Evolutionary conservation across 2,888 invertebrate species (phyloP).

Genomic region (Allophyes oxyacanthae): DNA sequence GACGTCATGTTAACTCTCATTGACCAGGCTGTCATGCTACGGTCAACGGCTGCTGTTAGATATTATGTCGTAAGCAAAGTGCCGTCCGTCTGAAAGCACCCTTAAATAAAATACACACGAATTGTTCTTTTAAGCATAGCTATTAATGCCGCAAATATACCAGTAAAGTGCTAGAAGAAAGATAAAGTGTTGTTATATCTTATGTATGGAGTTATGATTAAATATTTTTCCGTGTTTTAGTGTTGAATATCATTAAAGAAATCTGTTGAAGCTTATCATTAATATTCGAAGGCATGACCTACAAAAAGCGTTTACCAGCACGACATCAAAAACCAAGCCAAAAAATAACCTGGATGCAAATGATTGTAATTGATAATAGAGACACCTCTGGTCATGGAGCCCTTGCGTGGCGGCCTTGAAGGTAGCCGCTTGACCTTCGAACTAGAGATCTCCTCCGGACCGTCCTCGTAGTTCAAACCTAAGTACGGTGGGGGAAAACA

Average conservation of each 20-base stretch:
- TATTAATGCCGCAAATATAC: not conserved
- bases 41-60: too few species aligned
- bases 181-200: conserved; percentile 10
- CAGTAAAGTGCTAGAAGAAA: conserved; percentile 20
- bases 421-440: conserved; percentile 89
- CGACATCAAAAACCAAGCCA: conserved; percentile 34
- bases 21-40: too few species aligned
- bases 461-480: conserved; percentile 97
- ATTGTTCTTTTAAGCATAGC: not conserved
- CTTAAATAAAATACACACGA: too few species aligned
- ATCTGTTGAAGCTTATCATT: too few species aligned
- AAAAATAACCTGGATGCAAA: conserved; percentile 77
- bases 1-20: too few species aligned
- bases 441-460: conserved; percentile 76
- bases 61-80: too few species aligned
- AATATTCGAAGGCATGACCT: too few species aligned
- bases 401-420: conserved; percentile 93
- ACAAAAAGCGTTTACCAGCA: conserved; percentile 18
- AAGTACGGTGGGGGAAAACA: conserved; percentile 53
- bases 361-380: conserved; percentile 78
- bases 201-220: too few species aligned
- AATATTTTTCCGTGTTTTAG: too few species aligned
- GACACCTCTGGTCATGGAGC: conserved; percentile 91
- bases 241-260: too few species aligned
- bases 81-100: too few species aligned